Percentiles rank a stretch among this genome's conserved stretches.
phyloP scores from a whole-genome alignment of 2,797 vertebrate genomes.

The Philypnodon macrostomus region DNA sequence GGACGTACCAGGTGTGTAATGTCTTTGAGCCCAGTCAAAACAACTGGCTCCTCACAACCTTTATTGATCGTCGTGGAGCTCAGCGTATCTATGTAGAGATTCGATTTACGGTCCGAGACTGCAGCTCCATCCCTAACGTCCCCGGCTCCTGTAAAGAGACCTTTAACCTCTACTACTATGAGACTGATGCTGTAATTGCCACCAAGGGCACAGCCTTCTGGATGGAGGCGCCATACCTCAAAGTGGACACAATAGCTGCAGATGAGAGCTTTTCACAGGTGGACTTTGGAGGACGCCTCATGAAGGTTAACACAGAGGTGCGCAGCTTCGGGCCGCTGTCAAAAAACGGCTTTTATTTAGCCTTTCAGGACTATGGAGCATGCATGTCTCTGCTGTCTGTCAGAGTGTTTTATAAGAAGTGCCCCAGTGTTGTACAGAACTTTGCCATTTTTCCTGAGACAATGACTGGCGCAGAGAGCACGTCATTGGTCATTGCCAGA shows the following conservation, averaged over 20 bases:
- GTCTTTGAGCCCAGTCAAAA: slow-evolving; percentile 98
- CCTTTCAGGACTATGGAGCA: slow-evolving; percentile 97
- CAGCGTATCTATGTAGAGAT: slow-evolving; percentile 98
- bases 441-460: slow-evolving; percentile 97
- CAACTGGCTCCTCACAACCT: slow-evolving; percentile 98
- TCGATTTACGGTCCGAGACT: slow-evolving; percentile 96
- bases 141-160: slow-evolving; percentile 98
- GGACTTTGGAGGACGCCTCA: slow-evolving; percentile 94
- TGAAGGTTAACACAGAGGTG: slow-evolving; percentile 98
- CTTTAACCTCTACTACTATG: slow-evolving; percentile 97
- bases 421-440: slow-evolving; percentile 96
- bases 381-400: slow-evolving; percentile 98
- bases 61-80: slow-evolving; percentile 89
- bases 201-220: slow-evolving; percentile 95
- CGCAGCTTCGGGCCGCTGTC: slow-evolving; percentile 94
- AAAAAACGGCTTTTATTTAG: slow-evolving; percentile 94
- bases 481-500: slow-evolving; percentile 91
- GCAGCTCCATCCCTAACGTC: slow-evolving; percentile 96
- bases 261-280: slow-evolving; percentile 98
- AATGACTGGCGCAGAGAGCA: slow-evolving; percentile 96
- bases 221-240: slow-evolving; percentile 97
- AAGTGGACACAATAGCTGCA: slow-evolving; percentile 97
- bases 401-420: slow-evolving; percentile 97
- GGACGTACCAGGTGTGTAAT: slow-evolving; percentile 98
- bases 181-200: slow-evolving; percentile 92